Evolutionary conservation across 2,113 vertebrate genomes (phyloP).

Genomic region (Anarrhichthys ocellatus): DNA sequence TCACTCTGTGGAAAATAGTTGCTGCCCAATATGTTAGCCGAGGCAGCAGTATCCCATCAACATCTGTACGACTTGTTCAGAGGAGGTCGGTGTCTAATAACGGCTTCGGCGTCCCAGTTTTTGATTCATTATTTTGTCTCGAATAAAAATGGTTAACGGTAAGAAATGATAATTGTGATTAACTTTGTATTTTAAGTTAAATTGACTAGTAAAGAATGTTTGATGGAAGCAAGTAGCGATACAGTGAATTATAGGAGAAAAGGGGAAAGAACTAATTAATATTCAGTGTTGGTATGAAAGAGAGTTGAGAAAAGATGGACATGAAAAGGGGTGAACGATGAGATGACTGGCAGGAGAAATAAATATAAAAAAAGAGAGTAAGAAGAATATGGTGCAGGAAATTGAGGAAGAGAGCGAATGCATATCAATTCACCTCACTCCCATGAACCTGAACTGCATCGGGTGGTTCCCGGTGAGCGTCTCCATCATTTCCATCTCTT

Average conservation of each 20-base stretch:
- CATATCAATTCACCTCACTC: conserved; percentile 59
- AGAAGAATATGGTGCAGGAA: conserved; percentile 36
- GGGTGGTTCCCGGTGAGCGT: conserved; percentile 8
- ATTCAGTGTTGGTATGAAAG: conserved; percentile 57
- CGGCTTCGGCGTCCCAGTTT: not conserved
- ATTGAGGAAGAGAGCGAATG: conserved; percentile 42
- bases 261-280: conserved; percentile 42
- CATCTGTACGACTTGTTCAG: not conserved
- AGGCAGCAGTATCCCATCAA: not conserved
- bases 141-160: not conserved
- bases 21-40: not conserved
- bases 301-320: conserved; percentile 36
- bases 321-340: conserved; percentile 55
- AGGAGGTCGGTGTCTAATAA: not conserved
- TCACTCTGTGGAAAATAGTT: not conserved
- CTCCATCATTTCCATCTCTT: conserved; percentile 56
- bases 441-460: conserved; percentile 17
- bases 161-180: conserved; percentile 3
- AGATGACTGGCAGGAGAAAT: conserved; percentile 61
- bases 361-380: conserved; percentile 26
- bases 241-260: conserved; percentile 22
- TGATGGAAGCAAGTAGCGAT: conserved; percentile 9
- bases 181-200: conserved; percentile 23
- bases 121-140: not conserved
- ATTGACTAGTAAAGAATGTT: not conserved